phyloP scores from a whole-genome alignment of 2,888 invertebrate species.

The Tetrapedia diversipes region DNA sequence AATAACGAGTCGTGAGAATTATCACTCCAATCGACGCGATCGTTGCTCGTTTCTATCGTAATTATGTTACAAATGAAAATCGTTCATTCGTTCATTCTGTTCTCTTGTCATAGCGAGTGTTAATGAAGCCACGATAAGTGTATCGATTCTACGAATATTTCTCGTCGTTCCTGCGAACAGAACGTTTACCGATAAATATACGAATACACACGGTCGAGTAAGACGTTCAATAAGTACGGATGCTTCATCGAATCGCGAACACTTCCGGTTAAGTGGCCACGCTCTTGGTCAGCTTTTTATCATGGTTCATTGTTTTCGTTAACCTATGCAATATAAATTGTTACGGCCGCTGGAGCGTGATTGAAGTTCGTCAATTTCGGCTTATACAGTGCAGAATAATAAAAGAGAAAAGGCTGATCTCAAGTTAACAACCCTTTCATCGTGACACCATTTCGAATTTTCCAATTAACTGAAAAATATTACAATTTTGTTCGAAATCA shows the following conservation, averaged over 20 bases:
- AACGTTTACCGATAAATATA: slow-evolving; percentile 50
- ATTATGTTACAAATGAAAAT: slow-evolving; percentile 75
- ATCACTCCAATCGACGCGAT: slow-evolving; percentile 57
- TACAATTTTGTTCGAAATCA: too few relatives aligned
- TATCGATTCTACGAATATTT: slow-evolving; percentile 42
- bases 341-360: not conserved
- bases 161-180: slow-evolving; percentile 36
- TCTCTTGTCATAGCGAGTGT: slow-evolving; percentile 61
- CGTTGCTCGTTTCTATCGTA: slow-evolving; percentile 69
- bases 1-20: slow-evolving; percentile 45
- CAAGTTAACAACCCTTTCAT: too few relatives aligned
- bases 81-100: slow-evolving; percentile 39
- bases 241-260: slow-evolving; percentile 33
- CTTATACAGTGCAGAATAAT: too few relatives aligned
- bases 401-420: too few relatives aligned
- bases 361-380: not conserved
- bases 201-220: slow-evolving; percentile 50
- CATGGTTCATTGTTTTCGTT: slow-evolving; percentile 1
- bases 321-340: slow-evolving; percentile 7
- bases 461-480: too few relatives aligned
- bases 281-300: not conserved
- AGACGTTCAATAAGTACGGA: slow-evolving; percentile 38
- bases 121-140: slow-evolving; percentile 62
- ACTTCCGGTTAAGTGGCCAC: slow-evolving; percentile 26
- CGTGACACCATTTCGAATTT: too few relatives aligned